Percentiles rank a stretch among this genome's conserved stretches.
These are phyloP conservation scores for Mormyrus iriodes DNA, from an alignment of 2,113 vertebrate species.

Conservation along the genomic window DNA sequence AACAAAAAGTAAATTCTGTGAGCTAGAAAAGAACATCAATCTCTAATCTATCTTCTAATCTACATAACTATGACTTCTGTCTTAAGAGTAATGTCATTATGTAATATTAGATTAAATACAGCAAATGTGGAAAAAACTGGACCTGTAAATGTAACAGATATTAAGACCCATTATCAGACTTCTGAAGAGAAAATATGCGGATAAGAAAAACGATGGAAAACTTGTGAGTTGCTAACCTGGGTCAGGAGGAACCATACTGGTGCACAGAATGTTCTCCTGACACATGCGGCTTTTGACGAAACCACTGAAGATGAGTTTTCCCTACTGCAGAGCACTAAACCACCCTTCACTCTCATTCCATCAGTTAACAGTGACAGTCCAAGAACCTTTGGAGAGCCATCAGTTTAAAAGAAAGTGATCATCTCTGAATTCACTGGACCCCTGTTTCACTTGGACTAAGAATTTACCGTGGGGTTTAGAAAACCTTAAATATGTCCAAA, in stretches of 20 bases:
- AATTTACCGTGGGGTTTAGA: background rate
- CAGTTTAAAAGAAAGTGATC: too few relatives aligned
- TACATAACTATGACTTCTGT: too few relatives aligned
- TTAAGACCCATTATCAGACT: background rate
- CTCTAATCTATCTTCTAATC: too few relatives aligned
- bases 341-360: background rate
- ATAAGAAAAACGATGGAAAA: too few relatives aligned
- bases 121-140: too few relatives aligned
- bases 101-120: too few relatives aligned
- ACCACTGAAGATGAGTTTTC: background rate
- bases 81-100: too few relatives aligned
- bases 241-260: background rate
- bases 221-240: background rate
- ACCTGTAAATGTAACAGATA: background rate
- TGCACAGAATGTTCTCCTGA: background rate
- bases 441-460: background rate
- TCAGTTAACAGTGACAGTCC: background rate
- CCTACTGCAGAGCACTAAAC: background rate
- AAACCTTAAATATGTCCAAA: background rate
- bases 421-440: background rate
- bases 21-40: too few relatives aligned
- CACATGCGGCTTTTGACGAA: background rate
- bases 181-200: background rate
- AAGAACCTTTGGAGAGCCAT: background rate
- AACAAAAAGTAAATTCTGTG: too few relatives aligned